Base-by-base conservation (phyloP, 2,797 vertebrate species). In the Sylvilagus floridanus region DNA sequence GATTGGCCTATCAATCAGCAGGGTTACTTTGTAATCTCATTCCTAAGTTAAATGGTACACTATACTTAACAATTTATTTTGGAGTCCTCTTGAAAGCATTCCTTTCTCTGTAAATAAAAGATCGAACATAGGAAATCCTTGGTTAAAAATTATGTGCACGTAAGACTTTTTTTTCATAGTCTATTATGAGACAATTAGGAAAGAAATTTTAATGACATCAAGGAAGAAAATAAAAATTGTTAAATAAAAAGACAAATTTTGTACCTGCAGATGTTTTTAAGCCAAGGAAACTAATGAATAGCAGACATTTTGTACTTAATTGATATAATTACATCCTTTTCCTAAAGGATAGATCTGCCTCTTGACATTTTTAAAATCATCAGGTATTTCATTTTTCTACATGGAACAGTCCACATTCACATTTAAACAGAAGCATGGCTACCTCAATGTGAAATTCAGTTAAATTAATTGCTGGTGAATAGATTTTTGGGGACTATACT, bases 141-240 rank as follows among this genome's bases (percentile, higher is more conserved):
- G 92, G 79, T 91, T 93, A 47, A 71, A 92, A 85, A n/a, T 63
- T 84, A 54, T 50, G 19, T 26, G 35, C 22, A 65, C 13, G 37
- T 28, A 75, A 68, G 72, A 60, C 54, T 54, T 85, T 84, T 84
- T 96, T 86, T 92, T 90, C 54, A 57, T 78, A 47, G 87, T 92
- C 63, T 91, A 92, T 81, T 95, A 68, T 93, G 37, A 68, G 71
- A 90, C 21, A 85, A 83, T 1, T 50, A 84, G 26, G 24, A 47
- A 32, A 77, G 88, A 82, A 77, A 16, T 85, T 93, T 91, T 90
- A 88, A 81, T 77, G 50, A 81, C 79, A 87, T 79, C 32, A 88
- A 62, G 78, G 42, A 84, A 95, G 63, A 73, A 84, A 92, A 88
- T 89, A 28, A 54, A 69, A 94, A 52, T 63, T 57, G 50, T 81